Conservation (phyloP, 2,797 vertebrate genomes). For the Phalloptychus januarius region DNA sequence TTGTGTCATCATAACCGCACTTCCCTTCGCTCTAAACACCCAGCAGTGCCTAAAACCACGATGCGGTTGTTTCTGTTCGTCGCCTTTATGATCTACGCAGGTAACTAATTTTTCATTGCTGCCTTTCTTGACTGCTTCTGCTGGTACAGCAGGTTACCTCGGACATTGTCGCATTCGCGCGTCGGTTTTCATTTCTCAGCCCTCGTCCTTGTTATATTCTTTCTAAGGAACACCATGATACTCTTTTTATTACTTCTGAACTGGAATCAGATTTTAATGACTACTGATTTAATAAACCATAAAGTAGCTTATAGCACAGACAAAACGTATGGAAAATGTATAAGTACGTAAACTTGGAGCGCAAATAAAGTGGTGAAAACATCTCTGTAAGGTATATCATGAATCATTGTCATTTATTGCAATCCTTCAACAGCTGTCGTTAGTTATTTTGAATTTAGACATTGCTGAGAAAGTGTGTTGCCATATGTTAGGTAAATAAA, state of each 20-base stretch:
- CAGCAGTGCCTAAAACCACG: not conserved
- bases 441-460: not conserved
- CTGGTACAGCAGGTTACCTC: not conserved
- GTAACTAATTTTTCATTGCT: not conserved
- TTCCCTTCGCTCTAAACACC: not conserved
- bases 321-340: not conserved
- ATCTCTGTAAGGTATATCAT: not conserved
- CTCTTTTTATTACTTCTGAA: not conserved
- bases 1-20: not conserved
- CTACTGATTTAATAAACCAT: not conserved
- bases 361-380: not conserved
- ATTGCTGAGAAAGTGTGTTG: not conserved
- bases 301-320: not conserved
- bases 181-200: not conserved
- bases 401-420: not conserved
- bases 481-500: not conserved
- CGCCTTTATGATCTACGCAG: not conserved
- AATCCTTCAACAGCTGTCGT: not conserved
- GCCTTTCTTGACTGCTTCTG: not conserved
- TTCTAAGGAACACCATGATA: not conserved
- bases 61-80: not conserved
- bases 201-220: not conserved
- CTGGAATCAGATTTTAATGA: not conserved
- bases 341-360: not conserved
- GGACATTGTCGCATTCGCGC: not conserved